A percentile compares a stretch with the other conserved stretches of the same genome.
phyloP scores from a whole-genome alignment of 2,888 invertebrate genomes.

The Odontocerum albicorne region DNA sequence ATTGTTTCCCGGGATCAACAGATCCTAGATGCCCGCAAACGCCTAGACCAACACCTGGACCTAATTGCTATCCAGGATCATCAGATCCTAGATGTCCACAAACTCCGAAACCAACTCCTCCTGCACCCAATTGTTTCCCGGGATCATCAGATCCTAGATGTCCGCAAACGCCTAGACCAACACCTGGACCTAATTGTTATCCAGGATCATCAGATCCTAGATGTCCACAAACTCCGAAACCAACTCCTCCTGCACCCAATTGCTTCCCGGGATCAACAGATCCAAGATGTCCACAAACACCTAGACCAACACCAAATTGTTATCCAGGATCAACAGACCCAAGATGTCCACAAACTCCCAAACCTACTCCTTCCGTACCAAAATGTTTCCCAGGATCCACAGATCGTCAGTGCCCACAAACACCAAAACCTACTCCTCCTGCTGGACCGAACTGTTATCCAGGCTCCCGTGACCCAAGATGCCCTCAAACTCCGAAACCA shows the following conservation, averaged over 20 bases:
- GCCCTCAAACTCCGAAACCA: constrained; percentile 39
- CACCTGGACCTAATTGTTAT: constrained; percentile 38
- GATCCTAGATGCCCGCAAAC: constrained; percentile 36
- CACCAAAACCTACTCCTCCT: constrained; percentile 20
- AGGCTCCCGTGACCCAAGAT: constrained; percentile 41
- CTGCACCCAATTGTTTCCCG: constrained; percentile 20
- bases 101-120: constrained; percentile 38
- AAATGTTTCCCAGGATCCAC: constrained; percentile 39
- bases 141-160: constrained; percentile 44
- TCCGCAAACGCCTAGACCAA: constrained; percentile 38
- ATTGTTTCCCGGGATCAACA: constrained; percentile 39
- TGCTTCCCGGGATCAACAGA: constrained; percentile 51
- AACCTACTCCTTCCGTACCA: constrained; percentile 17
- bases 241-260: constrained; percentile 39
- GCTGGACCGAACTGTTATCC: constrained; percentile 39
- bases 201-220: constrained; percentile 43
- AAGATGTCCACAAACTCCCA: constrained; percentile 38
- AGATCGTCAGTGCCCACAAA: constrained; percentile 38
- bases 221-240: constrained; percentile 38
- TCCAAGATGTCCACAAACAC: constrained; percentile 42
- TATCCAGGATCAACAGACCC: constrained; percentile 46
- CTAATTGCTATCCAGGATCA: constrained; percentile 43
- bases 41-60: constrained; percentile 36
- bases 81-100: constrained; percentile 44
- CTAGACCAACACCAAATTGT: constrained; percentile 37